Percentiles rank a stretch among this genome's conserved stretches.
Conservation (phyloP, 1,140 invertebrate genomes). For the Caerostris darwini region DNA sequence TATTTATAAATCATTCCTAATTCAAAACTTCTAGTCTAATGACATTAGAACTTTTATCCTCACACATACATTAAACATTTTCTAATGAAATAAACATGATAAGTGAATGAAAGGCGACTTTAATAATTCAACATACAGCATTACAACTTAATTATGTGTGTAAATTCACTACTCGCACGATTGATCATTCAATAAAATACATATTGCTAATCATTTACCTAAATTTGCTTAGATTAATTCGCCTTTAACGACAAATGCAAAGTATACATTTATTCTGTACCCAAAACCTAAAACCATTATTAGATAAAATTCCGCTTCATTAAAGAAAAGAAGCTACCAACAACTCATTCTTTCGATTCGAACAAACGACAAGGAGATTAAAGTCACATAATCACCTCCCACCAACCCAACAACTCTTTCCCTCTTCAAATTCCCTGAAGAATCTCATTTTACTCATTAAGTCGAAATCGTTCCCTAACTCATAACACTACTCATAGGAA, state of each 20-base stretch:
- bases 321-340: not conserved
- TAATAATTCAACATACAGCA: too few relatives aligned
- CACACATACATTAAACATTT: too few relatives aligned
- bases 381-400: not conserved
- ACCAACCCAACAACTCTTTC: not conserved
- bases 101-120: too few relatives aligned
- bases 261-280: not conserved
- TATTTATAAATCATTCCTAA: too few relatives aligned
- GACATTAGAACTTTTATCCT: too few relatives aligned
- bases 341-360: not conserved
- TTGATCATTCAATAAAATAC: not conserved
- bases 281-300: not conserved
- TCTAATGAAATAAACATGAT: too few relatives aligned
- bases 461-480: conserved; percentile 19
- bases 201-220: not conserved
- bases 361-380: not conserved
- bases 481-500: not conserved
- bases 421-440: not conserved
- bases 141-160: too few relatives aligned
- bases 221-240: not conserved
- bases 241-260: not conserved
- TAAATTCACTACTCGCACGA: too few relatives aligned
- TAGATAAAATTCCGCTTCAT: not conserved
- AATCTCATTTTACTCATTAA: conserved; percentile 8
- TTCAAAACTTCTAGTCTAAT: too few relatives aligned